Percentiles rank a stretch among this genome's conserved stretches.
Conservation (phyloP, 1,140 invertebrate species). For the Drosophila mayri region DNA sequence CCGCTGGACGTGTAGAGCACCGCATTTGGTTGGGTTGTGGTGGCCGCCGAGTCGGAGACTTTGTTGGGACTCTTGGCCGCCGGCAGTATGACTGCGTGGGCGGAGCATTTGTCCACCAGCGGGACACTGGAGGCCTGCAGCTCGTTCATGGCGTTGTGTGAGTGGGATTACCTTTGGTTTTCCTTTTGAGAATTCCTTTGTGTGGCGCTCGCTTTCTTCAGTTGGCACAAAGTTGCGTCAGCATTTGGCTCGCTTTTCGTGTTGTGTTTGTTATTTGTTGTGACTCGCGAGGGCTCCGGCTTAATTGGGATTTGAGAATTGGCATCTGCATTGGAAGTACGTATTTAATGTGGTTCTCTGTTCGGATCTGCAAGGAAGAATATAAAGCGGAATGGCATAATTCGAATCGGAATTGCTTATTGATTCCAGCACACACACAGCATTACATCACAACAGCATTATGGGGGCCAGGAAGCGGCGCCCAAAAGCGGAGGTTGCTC, state of each 20-base stretch:
- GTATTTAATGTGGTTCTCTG: slow-evolving; percentile 9
- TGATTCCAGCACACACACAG: slow-evolving; percentile 29
- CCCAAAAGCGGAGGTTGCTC: slow-evolving; percentile 24
- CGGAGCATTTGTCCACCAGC: slow-evolving; percentile 57
- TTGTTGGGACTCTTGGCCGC: slow-evolving; percentile 38
- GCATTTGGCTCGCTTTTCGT: slow-evolving; percentile 35
- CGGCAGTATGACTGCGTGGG: slow-evolving; percentile 59
- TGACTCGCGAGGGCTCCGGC: slow-evolving; percentile 1
- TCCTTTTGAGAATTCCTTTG: slow-evolving; percentile 16
- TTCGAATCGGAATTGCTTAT: slow-evolving; percentile 10
- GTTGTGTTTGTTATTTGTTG: neutral
- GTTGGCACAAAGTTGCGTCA: slow-evolving; percentile 53
- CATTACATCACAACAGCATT: too few relatives aligned
- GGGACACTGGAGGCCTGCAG: slow-evolving; percentile 55
- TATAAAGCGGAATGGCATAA: slow-evolving; percentile 4
- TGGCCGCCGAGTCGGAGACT: slow-evolving; percentile 24
- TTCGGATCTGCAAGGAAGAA: slow-evolving; percentile 29
- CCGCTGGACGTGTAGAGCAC: slow-evolving; percentile 57
- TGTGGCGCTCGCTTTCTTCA: neutral
- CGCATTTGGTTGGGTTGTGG: slow-evolving; percentile 25
- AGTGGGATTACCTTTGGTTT: slow-evolving; percentile 13
- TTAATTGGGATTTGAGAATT: slow-evolving; percentile 27
- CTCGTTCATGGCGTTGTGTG: slow-evolving; percentile 51
- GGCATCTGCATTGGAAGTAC: slow-evolving; percentile 43
- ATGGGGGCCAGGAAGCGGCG: slow-evolving; percentile 7